Evolutionary conservation across 2,888 invertebrate genomes (phyloP), one percentile per base, ranked within the genome.

Genomic region (Seira sanloemensis): DNA sequence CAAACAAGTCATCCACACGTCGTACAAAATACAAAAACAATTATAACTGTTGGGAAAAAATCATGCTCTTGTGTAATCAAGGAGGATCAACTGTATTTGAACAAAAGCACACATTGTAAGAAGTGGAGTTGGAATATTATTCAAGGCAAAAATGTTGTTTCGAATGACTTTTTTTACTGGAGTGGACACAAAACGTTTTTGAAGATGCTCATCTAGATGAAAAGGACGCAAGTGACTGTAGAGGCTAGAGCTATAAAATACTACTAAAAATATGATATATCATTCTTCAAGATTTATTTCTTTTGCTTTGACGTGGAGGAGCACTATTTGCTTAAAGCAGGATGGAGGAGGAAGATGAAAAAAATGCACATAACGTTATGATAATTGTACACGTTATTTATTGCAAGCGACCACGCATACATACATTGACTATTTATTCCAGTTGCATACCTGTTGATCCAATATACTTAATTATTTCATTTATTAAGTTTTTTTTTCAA

Each of bases 171-270:
- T 71, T 37, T 25, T 12, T 46, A 50, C 16, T 50, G 50, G 66
- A n/a, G 46, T 67, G 73, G 68, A 78, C 72, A 73, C 68, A 78
- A 83, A 2, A 50, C 2, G 12, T 50, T 50, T 50, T 72, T 75
- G 37, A 72, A 66, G 82, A 82, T 83, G 83, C 83, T 83, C 83
- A 83, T 83, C 68, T 83, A 83, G 68, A 83, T 78, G 73, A 73
- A 67, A 54, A 71, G 12, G 12, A 16, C 50, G 2, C 71, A 50
- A 76, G 37, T 65, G 77, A 72, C 67, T 76, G 66, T 82, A 76
- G 77, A 69, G 27, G 71, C 73, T 82, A 67, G 26, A 50, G 50
- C 16, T 50, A 2, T 50, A 50, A 16, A 7, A 2, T 50, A 50
- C 16, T 50, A 2, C 2, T 50, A 50, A 12, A n/a, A 2, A 2